Percentiles rank a stretch among this genome's conserved stretches.
Conservation (phyloP, 37 sponge, comb jelly and placozoan species). For the Halichondria panicea region DNA sequence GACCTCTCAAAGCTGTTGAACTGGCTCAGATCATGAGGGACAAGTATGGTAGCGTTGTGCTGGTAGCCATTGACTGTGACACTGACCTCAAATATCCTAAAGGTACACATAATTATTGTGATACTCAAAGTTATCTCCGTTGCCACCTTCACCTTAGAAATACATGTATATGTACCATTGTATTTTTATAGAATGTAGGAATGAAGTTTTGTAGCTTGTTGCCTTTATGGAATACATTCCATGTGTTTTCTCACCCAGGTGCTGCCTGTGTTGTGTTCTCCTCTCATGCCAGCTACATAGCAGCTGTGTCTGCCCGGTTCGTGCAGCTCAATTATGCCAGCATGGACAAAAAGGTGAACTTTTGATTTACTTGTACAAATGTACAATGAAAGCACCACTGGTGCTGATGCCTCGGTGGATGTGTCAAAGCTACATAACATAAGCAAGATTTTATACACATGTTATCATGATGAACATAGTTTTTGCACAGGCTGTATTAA, state of each 20-base stretch:
- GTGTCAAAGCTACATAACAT: too few relatives aligned
- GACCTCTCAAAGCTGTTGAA: conserved; percentile 85
- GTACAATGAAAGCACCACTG: too few relatives aligned
- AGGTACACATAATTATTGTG: conserved; percentile 40
- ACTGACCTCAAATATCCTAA: conserved; percentile 89
- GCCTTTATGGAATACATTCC: not conserved
- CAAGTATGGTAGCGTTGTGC: conserved; percentile 78
- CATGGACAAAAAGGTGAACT: conserved; percentile 86
- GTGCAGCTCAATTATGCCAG: conserved; percentile 85
- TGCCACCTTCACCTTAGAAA: not conserved
- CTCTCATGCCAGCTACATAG: conserved; percentile 81
- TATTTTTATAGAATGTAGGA: not conserved
- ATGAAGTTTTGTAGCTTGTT: not conserved
- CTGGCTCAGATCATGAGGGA: conserved; percentile 85
- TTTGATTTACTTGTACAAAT: not conserved
- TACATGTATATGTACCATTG: not conserved
- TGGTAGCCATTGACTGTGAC: conserved; percentile 85
- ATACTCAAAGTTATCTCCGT: not conserved
- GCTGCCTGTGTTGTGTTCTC: conserved; percentile 94
- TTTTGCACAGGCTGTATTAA: too few relatives aligned
- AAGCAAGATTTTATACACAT: too few relatives aligned
- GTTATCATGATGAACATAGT: too few relatives aligned
- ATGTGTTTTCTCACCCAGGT: conserved; percentile 50
- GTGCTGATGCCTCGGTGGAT: too few relatives aligned
- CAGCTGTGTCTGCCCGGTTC: conserved; percentile 91